A percentile compares a stretch with the other conserved stretches of the same genome.
These are phyloP conservation scores for Cantharis rufa DNA, from an alignment of 2,888 invertebrate species.

Conservation along the genomic window DNA sequence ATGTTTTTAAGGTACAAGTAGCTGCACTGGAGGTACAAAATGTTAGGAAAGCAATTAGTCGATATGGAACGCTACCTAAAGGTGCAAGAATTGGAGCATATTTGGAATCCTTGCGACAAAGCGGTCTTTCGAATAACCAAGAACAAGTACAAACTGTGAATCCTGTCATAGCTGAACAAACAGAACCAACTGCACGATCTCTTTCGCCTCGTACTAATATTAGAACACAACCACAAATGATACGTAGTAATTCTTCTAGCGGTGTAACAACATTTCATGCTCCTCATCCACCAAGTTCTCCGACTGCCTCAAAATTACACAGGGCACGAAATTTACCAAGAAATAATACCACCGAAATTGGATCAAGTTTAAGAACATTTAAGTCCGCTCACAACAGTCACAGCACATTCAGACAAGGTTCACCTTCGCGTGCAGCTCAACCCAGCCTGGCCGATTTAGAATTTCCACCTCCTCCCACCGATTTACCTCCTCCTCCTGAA, in stretches of 20 bases:
- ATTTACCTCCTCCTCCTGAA: constrained; percentile 78
- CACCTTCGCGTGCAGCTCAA: constrained; percentile 72
- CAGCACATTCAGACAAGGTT: constrained; percentile 62
- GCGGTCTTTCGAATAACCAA: constrained; percentile 61
- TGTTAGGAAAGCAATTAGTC: constrained; percentile 90
- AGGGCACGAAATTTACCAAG: constrained; percentile 57
- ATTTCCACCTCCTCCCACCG: constrained; percentile 84
- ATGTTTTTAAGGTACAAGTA: constrained; percentile 68
- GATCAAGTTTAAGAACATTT: constrained; percentile 52
- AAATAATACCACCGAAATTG: constrained; percentile 55
- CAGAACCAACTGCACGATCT: constrained; percentile 58
- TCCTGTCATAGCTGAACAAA: constrained; percentile 47
- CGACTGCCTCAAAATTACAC: constrained; percentile 64
- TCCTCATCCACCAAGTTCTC: constrained; percentile 62
- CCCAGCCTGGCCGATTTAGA: constrained; percentile 82
- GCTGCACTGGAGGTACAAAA: constrained; percentile 95
- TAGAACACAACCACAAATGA: constrained; percentile 80
- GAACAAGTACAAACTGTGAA: constrained; percentile 45
- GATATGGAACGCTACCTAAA: constrained; percentile 96
- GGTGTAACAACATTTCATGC: constrained; percentile 70
- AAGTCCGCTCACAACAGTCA: constrained; percentile 47
- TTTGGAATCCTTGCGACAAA: constrained; percentile 88
- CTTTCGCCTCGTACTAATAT: constrained; percentile 69
- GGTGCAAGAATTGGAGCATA: constrained; percentile 96
- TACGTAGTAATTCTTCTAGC: constrained; percentile 85